Evolutionary conservation across 2,888 invertebrate species (phyloP).

Genomic region (Drosophila monieri): DNA sequence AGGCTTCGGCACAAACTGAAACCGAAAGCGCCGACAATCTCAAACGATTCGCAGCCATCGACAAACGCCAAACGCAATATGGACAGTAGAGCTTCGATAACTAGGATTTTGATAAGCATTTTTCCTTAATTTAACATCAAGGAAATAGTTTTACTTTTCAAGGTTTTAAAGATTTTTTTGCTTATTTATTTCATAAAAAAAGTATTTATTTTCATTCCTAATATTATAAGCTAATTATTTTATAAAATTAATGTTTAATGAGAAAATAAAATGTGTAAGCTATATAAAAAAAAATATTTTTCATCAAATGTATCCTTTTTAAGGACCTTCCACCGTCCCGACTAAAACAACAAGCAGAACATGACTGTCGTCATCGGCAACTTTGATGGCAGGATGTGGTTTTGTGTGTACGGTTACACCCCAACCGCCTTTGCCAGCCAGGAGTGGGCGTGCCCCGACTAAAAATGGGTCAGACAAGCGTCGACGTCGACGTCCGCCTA

Average conservation of each 20-base stretch:
- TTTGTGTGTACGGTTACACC: conserved; percentile 16
- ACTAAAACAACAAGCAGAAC: conserved; percentile 16
- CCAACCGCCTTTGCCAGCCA: neutral
- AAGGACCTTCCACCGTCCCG: conserved; percentile 1
- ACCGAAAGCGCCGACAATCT: conserved; percentile 31
- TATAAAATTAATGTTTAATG: too few species aligned
- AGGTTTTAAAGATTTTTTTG: too few species aligned
- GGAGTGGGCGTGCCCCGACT: conserved; percentile 15
- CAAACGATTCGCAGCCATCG: conserved; percentile 26
- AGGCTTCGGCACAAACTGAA: conserved; percentile 53
- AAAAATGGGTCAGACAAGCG: conserved; percentile 60
- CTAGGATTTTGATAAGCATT: too few species aligned
- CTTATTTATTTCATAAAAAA: too few species aligned
- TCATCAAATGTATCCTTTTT: neutral
- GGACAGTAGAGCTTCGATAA: neutral
- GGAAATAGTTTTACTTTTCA: too few species aligned
- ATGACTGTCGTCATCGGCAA: conserved; percentile 41
- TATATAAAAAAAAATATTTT: too few species aligned
- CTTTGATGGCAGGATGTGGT: conserved; percentile 68
- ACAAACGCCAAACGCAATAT: conserved; percentile 3
- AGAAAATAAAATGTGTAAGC: too few species aligned
- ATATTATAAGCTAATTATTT: too few species aligned
- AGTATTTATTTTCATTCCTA: too few species aligned
- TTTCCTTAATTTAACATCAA: too few species aligned
- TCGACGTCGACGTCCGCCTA: conserved; percentile 1